Evolutionary conservation across 2,113 vertebrate genomes (phyloP), one percentile per base, ranked within the genome.

Genomic region (Pardalotus punctatus): DNA sequence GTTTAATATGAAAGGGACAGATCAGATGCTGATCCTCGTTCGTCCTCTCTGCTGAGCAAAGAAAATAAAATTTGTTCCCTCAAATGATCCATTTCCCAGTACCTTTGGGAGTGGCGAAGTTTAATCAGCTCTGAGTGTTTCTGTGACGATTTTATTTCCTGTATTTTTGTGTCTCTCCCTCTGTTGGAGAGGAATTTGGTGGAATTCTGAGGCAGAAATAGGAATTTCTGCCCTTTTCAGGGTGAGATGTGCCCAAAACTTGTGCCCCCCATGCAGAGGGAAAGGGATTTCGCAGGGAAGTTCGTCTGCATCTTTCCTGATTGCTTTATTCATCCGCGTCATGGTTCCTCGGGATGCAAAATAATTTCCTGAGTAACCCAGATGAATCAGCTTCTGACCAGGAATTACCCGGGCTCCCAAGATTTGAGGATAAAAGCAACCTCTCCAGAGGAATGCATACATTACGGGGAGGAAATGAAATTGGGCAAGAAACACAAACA

Each of bases 391-490:
- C 40, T 65, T 47, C 61, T 67, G 78, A 56, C 25, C 61, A 65
- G 88, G 70, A 93, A 82, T 85, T 57, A 72, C n/a, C 73, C 19
- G 10, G 65, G 42, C 78, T 81, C 3, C 0, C 9, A 33, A 76
- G 9, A 53, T 60, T 24, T 31, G 27, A 27, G 86, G 94, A 94
- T 93, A 66, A 97, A 97, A 94, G 92, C 27, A 93, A 65, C 15
- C 11, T 82, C 79, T 42, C 2, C 5, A 9, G 45, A 61, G 58
- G 92, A 88, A 93, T 72, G 85, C 81, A 62, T 72, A 33, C 6
- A 28, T 92, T 64, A 21, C 27, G 19, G 69, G 14, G 24, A 91
- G 38, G 81, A 85, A 94, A 58, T 42, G 15, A 86, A 82, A 91
- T 60, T 31, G 24, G 36, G 53, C 36, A 90, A 40, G 31, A 72